These are phyloP conservation scores for Atherinomorus stipes DNA, from an alignment of 2,113 vertebrate species.

Conservation along the genomic window DNA sequence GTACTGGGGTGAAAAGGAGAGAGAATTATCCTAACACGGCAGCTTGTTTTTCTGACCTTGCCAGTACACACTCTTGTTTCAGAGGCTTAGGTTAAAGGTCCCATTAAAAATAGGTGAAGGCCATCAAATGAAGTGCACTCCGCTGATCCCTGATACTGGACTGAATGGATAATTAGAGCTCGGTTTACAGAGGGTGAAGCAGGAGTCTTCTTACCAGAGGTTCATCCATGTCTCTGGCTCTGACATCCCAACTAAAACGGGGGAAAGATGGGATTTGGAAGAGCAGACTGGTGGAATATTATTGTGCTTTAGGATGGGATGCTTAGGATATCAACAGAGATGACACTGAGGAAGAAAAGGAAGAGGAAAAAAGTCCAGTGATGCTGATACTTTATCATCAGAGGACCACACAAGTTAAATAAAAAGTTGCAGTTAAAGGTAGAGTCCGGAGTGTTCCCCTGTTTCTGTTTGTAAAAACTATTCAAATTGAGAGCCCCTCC, in stretches of 20 bases:
- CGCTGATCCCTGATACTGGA: conserved; percentile 23
- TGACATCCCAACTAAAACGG: conserved; percentile 21
- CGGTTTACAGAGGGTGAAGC: conserved; percentile 36
- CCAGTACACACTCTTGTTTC: conserved; percentile 1
- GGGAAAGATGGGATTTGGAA: conserved; percentile 24
- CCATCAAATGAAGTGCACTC: conserved; percentile 23
- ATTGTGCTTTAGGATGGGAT: conserved; percentile 14
- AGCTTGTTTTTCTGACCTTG: neutral
- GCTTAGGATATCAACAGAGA: conserved; percentile 1
- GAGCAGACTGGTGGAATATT: conserved; percentile 43
- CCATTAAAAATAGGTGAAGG: conserved; percentile 19
- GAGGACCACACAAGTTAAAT: conserved; percentile 6
- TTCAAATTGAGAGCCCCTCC: no score
- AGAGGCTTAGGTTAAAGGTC: neutral
- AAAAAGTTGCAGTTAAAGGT: conserved; percentile 10
- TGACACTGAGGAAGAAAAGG: neutral
- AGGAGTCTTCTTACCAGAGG: conserved; percentile 43
- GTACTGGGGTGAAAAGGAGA: neutral
- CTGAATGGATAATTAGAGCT: conserved; percentile 57
- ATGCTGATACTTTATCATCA: neutral
- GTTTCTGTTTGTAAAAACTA: no score
- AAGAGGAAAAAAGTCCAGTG: neutral
- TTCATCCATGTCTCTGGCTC: conserved; percentile 39
- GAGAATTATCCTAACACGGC: neutral
- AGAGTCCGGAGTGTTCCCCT: no score